Percentiles rank a stretch among this genome's conserved stretches.
Conservation (phyloP, 1,140 invertebrate species). For the Nephila pilipes region DNA sequence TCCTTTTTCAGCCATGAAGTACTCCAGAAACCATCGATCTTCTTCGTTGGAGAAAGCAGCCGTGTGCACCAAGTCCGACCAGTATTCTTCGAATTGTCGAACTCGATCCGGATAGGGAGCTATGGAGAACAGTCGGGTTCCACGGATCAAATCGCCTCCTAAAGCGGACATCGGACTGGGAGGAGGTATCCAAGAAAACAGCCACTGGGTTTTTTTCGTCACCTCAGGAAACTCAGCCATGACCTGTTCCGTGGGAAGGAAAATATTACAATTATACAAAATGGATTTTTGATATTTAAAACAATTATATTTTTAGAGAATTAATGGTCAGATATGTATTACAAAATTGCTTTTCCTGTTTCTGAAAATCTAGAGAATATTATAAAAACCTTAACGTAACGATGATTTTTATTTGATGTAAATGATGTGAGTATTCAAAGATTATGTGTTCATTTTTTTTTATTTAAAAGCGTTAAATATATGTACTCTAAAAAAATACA, state of each 20-base stretch:
- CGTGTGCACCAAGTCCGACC: background rate
- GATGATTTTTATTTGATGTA: too few species aligned
- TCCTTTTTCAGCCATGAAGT: constrained; percentile 72
- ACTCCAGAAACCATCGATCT: constrained; percentile 76
- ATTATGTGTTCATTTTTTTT: too few species aligned
- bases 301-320: too few species aligned
- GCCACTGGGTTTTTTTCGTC: constrained; percentile 60
- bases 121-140: constrained; percentile 48
- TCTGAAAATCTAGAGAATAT: too few species aligned
- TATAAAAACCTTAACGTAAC: too few species aligned
- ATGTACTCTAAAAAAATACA: too few species aligned
- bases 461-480: too few species aligned
- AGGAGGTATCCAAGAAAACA: constrained; percentile 77
- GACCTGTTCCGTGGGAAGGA: background rate
- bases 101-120: constrained; percentile 71
- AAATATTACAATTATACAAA: background rate
- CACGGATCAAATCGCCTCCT: background rate
- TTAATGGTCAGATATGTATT: too few species aligned
- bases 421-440: too few species aligned
- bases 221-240: constrained; percentile 65
- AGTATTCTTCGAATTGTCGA: constrained; percentile 72
- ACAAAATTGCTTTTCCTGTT: too few species aligned
- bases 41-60: background rate
- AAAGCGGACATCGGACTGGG: constrained; percentile 3
- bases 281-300: too few species aligned